Conservation (phyloP, 2,888 invertebrate species). For the Euplexia lucipara region DNA sequence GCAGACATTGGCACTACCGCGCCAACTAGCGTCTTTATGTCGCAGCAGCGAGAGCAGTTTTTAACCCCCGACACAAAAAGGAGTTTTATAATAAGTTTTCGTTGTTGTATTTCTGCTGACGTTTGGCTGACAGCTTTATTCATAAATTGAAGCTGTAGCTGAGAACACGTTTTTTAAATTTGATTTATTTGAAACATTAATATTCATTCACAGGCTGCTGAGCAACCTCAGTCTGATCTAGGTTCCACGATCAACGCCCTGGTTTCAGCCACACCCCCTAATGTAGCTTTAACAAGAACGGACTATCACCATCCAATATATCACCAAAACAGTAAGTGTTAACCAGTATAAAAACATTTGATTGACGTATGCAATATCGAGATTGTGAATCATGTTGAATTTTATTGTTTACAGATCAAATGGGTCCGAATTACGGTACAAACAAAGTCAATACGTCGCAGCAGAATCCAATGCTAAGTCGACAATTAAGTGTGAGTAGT, state of each 20-base stretch:
- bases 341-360: not conserved
- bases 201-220: constrained; percentile 85
- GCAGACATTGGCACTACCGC: too few species aligned
- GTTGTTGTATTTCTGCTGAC: too few species aligned
- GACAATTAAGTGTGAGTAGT: constrained; percentile 94
- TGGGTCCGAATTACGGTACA: constrained; percentile 87
- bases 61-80: too few species aligned
- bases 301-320: constrained; percentile 87
- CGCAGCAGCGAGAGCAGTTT: not conserved
- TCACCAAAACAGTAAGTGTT: constrained; percentile 81
- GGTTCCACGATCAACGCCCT: constrained; percentile 95
- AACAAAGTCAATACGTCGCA: constrained; percentile 93
- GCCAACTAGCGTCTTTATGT: not conserved
- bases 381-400: constrained; percentile 1
- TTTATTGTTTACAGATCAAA: constrained; percentile 80
- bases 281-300: constrained; percentile 95
- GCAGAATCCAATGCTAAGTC: constrained; percentile 97
- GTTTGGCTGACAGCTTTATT: too few species aligned
- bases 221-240: constrained; percentile 93
- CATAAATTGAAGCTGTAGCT: not conserved
- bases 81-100: not conserved
- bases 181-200: not conserved
- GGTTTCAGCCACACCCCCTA: constrained; percentile 96
- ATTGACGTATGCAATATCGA: not conserved
- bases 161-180: too few species aligned